Evolutionary conservation across 2,888 invertebrate genomes (phyloP), one percentile per base, ranked within the genome.

Genomic region (Drosophila acutilabella): DNA sequence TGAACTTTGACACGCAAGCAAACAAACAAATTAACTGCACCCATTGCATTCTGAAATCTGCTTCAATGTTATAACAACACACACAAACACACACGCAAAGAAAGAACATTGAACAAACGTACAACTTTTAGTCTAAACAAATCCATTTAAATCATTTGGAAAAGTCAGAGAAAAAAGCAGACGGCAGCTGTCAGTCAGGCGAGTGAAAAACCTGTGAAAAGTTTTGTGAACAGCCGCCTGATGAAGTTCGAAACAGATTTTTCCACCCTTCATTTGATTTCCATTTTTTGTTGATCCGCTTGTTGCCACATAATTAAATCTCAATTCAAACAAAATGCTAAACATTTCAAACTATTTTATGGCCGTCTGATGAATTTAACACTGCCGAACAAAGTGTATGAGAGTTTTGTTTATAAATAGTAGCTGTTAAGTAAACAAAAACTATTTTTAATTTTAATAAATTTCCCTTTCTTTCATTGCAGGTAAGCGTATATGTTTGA

Each of bases 301-400:
- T 74, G 89, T 84, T 89, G 89, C 89, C 84, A 89, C 84, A 83
- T 88, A 89, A 85, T 89, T 88, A 85, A 85, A 88, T 89, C 81
- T 72, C 73, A 88, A 89, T 75, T 83, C 77, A 84, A 89, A 84
- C 84, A 84, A 76, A 83, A 83, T 75, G 76, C 70, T 80, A 80
- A 89, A 87, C 88, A 89, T 81, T 87, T 89, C 68, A 67, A 74
- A 57, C 71, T 65, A 89, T 87, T 83, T 83, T 83, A 89, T 81
- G 78, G 71, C 60, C 60, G 53, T 64, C 76, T 64, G 64, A 60
- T 69, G 69, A 61, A 59, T 20, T 13, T 20, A 60, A 67, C 73
- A 62, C 60, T 59, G 65, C 16, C 11, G 40, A 47, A 26, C 64
- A 64, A 4, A 53, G 40, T 41, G 36, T 30, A 48, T 16, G 59